Conservation (phyloP, 1,140 invertebrate species). For the Linepithema humile region DNA sequence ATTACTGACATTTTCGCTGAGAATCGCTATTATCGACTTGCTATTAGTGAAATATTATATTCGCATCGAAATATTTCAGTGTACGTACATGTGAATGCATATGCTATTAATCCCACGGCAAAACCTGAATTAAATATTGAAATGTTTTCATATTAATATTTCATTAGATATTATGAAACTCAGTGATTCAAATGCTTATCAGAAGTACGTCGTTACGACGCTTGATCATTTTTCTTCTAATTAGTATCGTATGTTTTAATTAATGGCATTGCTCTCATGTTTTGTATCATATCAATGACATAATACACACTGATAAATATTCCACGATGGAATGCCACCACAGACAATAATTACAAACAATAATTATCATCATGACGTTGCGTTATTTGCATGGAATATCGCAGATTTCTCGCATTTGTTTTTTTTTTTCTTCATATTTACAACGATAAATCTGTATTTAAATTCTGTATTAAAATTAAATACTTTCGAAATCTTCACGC, state of each 20-base stretch:
- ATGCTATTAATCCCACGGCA: too few species aligned
- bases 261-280: not conserved
- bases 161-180: not conserved
- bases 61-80: too few species aligned
- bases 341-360: not conserved
- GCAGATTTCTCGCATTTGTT: not conserved
- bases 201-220: not conserved
- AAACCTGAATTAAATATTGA: not conserved
- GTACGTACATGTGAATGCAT: too few species aligned
- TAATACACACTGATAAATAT: not conserved
- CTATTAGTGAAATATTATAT: too few species aligned
- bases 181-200: conserved; percentile 12
- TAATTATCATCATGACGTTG: not conserved
- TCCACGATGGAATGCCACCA: not conserved
- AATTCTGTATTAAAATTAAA: too few species aligned
- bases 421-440: too few species aligned
- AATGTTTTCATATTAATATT: not conserved
- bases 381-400: not conserved
- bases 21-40: too few species aligned
- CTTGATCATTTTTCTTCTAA: not conserved
- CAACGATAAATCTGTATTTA: too few species aligned
- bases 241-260: not conserved
- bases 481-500: not conserved
- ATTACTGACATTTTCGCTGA: too few species aligned
- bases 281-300: not conserved